Percentiles rank a stretch among this genome's conserved stretches.
phyloP scores from a whole-genome alignment of 2,113 vertebrate species.

The Petrocephalus microphthalmus region DNA sequence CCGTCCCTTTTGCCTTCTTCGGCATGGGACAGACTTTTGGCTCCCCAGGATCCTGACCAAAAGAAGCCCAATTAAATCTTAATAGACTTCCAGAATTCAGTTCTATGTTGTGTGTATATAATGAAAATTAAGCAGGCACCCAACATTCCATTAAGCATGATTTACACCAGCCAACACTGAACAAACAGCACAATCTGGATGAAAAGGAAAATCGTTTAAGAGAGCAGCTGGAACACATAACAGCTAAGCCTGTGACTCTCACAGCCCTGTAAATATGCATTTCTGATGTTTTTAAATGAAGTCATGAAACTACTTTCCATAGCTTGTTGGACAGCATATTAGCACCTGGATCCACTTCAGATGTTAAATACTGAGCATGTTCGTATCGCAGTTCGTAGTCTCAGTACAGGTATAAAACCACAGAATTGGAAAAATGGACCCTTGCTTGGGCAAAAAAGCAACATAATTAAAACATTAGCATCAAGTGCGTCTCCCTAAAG shows the following conservation, averaged over 20 bases:
- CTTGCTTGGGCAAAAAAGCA: background rate
- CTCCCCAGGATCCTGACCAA: background rate
- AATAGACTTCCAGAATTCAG: background rate
- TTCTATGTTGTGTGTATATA: background rate
- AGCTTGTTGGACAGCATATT: background rate
- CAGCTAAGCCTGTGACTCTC: background rate
- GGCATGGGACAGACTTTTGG: background rate
- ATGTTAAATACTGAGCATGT: background rate
- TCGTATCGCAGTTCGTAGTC: background rate
- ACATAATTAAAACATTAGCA: background rate
- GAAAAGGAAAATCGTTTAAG: background rate
- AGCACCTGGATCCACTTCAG: background rate
- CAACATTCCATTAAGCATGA: background rate
- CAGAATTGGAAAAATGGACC: background rate
- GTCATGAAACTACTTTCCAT: background rate
- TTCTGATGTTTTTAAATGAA: background rate
- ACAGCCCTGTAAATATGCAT: background rate
- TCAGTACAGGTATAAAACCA: background rate
- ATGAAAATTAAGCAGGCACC: background rate
- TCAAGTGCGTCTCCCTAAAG: background rate
- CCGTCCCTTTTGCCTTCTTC: background rate
- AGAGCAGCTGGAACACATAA: background rate
- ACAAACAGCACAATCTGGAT: background rate
- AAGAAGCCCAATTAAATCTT: background rate
- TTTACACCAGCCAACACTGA: background rate